Percentiles rank a stretch among this genome's conserved stretches.
Evolutionary conservation across 2,797 vertebrate species (phyloP).

Genomic region (Hyperoplus lanceolatus): DNA sequence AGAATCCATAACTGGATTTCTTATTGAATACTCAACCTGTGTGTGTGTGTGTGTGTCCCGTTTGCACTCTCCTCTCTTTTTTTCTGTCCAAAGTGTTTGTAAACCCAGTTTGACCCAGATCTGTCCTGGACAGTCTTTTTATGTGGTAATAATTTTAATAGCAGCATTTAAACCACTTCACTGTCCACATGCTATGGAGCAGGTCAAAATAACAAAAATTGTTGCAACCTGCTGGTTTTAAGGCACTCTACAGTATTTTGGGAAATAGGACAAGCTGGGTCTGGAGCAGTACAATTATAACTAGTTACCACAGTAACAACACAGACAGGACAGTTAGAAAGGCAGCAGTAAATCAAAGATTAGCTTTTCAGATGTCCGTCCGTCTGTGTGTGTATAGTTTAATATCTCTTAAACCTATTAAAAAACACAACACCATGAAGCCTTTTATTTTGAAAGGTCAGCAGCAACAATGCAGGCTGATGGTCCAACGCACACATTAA

Average conservation of each 20-base stretch:
- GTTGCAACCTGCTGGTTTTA: neutral
- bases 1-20: slow-evolving; percentile 8
- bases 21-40: neutral
- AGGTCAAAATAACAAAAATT: neutral
- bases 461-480: neutral
- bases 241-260: neutral
- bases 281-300: slow-evolving; percentile 4
- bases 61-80: neutral
- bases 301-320: slow-evolving; percentile 6
- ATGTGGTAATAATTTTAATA: slow-evolving; percentile 7
- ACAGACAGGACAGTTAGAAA: neutral
- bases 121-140: neutral
- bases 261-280: slow-evolving; percentile 18
- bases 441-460: slow-evolving; percentile 21
- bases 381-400: neutral
- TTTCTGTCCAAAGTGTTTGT: neutral
- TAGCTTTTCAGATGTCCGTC: neutral
- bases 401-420: neutral
- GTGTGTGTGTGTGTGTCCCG: neutral
- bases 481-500: neutral
- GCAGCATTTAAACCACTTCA: slow-evolving; percentile 24
- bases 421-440: slow-evolving; percentile 1
- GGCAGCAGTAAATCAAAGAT: neutral
- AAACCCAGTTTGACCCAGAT: slow-evolving; percentile 6
- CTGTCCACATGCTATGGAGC: neutral